These are phyloP conservation scores for Tiliacea citrago DNA, from an alignment of 2,888 invertebrate species.

Conservation along the genomic window DNA sequence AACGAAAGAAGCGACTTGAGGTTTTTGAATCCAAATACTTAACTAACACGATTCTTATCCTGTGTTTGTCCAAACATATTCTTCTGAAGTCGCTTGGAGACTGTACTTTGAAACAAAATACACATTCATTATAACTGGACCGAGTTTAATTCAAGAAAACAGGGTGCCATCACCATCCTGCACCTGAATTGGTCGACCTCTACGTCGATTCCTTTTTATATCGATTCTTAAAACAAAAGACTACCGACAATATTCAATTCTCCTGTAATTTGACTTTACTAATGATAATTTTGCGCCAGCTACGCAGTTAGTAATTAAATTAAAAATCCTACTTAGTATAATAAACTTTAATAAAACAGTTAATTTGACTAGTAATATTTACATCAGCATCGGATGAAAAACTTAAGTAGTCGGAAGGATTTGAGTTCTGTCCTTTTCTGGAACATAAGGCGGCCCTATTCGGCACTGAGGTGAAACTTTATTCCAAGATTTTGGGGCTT, in stretches of 20 bases:
- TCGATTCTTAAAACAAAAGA: too few relatives aligned
- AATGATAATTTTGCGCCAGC: background rate
- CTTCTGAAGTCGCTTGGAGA: too few relatives aligned
- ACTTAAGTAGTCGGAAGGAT: conserved; percentile 57
- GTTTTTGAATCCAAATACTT: too few relatives aligned
- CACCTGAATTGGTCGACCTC: too few relatives aligned
- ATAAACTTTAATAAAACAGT: conserved; percentile 11
- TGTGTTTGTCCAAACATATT: too few relatives aligned
- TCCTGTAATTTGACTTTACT: background rate
- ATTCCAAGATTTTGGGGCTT: conserved; percentile 60
- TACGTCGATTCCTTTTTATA: too few relatives aligned
- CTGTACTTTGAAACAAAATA: background rate
- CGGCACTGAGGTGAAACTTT: conserved; percentile 61
- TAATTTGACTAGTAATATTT: conserved; percentile 7
- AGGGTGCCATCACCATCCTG: too few relatives aligned
- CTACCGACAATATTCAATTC: too few relatives aligned
- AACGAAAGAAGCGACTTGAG: too few relatives aligned
- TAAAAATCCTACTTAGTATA: background rate
- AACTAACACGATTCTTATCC: too few relatives aligned
- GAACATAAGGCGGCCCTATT: conserved; percentile 63
- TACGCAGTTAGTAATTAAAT: background rate
- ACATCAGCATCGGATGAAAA: conserved; percentile 43
- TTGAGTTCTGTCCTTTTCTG: conserved; percentile 62
- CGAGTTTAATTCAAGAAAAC: background rate
- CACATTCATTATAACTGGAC: background rate